Percentiles rank a stretch among this genome's conserved stretches.
These are phyloP conservation scores for Cydia fagiglandana DNA, from an alignment of 1,140 invertebrate genomes.

Conservation along the genomic window DNA sequence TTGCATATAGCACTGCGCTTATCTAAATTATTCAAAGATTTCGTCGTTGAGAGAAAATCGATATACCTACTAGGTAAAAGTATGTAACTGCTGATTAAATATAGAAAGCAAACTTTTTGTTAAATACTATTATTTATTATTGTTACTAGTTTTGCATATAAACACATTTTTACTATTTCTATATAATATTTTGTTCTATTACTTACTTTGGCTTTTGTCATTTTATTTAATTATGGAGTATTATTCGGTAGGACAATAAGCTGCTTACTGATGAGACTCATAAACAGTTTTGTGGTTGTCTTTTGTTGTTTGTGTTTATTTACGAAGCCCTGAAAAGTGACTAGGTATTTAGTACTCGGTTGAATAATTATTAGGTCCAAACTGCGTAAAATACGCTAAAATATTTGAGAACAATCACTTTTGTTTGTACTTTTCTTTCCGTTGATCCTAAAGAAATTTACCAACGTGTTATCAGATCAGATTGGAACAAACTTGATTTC, in stretches of 20 bases:
- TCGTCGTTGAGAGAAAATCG: slow-evolving; percentile 19
- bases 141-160: no score
- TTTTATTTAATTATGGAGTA: neutral
- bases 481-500: no score
- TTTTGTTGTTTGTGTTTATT: slow-evolving; percentile 14
- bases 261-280: neutral
- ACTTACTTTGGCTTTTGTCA: neutral
- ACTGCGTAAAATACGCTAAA: neutral
- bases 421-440: no score
- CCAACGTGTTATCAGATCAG: no score
- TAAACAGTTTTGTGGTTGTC: neutral
- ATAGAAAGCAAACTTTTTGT: neutral
- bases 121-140: no score
- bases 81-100: neutral
- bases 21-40: slow-evolving; percentile 8
- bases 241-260: neutral
- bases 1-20: slow-evolving; percentile 2
- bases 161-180: no score
- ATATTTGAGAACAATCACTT: no score
- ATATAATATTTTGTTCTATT: neutral
- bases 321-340: neutral
- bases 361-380: neutral
- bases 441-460: no score
- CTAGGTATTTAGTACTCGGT: neutral
- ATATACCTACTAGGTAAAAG: neutral